These are phyloP conservation scores for Synanceia verrucosa DNA, from an alignment of 2,797 vertebrate species.

Conservation along the genomic window DNA sequence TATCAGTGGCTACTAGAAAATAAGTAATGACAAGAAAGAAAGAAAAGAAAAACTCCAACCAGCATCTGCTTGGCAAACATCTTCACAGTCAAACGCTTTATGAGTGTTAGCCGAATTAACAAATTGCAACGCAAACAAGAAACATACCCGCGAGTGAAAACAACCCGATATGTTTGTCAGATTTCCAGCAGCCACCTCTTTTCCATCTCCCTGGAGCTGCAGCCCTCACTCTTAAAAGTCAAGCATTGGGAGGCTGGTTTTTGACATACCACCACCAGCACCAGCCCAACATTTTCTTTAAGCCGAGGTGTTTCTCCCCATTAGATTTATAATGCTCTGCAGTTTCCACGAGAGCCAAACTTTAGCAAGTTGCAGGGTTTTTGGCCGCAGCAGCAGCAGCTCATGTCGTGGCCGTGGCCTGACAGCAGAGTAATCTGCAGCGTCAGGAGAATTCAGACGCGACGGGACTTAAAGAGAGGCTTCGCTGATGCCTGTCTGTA, in stretches of 20 bases:
- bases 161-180: slow-evolving; percentile 50
- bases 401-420: slow-evolving; percentile 39
- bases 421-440: slow-evolving; percentile 70
- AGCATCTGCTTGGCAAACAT: slow-evolving; percentile 57
- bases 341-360: slow-evolving; percentile 59
- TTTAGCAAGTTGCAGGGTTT: slow-evolving; percentile 68
- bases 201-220: slow-evolving; percentile 21
- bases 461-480: slow-evolving; percentile 62
- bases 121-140: slow-evolving; percentile 68
- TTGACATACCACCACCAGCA: slow-evolving; percentile 19
- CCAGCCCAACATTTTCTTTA: background rate
- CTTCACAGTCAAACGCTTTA: slow-evolving; percentile 52
- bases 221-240: background rate
- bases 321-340: slow-evolving; percentile 68
- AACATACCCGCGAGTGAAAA: slow-evolving; percentile 56
- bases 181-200: slow-evolving; percentile 48
- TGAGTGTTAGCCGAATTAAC: slow-evolving; percentile 73
- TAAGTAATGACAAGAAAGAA: slow-evolving; percentile 29
- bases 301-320: slow-evolving; percentile 61
- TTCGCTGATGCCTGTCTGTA: slow-evolving; percentile 80
- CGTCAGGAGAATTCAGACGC: slow-evolving; percentile 71
- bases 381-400: slow-evolving; percentile 34
- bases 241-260: slow-evolving; percentile 4
- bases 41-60: slow-evolving; percentile 31
- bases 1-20: slow-evolving; percentile 37